Evolutionary conservation across 2,888 invertebrate species (phyloP).

Genomic region (Ichneumon xanthorius): DNA sequence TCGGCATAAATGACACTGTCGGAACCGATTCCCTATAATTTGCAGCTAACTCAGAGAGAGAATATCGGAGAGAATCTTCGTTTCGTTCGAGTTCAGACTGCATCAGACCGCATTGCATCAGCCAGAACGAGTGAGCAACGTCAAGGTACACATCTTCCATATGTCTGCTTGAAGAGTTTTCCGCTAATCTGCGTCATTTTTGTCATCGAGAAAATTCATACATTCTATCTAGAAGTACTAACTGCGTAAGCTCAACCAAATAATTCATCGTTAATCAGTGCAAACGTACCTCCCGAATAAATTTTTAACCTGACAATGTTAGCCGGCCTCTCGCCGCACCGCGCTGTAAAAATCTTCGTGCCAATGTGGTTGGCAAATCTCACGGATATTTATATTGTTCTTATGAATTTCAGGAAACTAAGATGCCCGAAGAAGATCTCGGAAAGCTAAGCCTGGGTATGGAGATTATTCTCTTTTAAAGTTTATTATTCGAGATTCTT

Average conservation of each 20-base stretch:
- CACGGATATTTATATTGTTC: background rate
- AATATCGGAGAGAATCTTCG: background rate
- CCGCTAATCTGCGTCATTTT: background rate
- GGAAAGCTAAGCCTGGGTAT: conserved; percentile 66
- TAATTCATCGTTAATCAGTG: background rate
- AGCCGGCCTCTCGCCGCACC: background rate
- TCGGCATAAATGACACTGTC: too few relatives aligned
- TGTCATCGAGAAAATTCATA: background rate
- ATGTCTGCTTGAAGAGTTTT: background rate
- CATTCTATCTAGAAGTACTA: background rate
- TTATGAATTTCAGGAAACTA: conserved; percentile 12
- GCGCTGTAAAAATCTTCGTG: background rate
- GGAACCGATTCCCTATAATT: too few relatives aligned
- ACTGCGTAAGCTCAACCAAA: background rate
- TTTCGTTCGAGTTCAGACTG: background rate
- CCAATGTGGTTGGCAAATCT: background rate
- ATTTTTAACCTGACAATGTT: background rate
- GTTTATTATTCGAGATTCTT: background rate
- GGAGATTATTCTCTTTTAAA: background rate
- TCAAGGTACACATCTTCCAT: conserved; percentile 4
- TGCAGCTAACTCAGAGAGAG: too few relatives aligned
- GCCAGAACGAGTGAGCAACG: background rate
- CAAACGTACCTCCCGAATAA: background rate
- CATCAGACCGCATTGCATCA: conserved; percentile 17
- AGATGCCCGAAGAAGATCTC: conserved; percentile 68